Percentiles rank a stretch among this genome's conserved stretches.
These are phyloP conservation scores for Drosophila seguyi DNA, from an alignment of 1,140 invertebrate genomes.

Conservation along the genomic window DNA sequence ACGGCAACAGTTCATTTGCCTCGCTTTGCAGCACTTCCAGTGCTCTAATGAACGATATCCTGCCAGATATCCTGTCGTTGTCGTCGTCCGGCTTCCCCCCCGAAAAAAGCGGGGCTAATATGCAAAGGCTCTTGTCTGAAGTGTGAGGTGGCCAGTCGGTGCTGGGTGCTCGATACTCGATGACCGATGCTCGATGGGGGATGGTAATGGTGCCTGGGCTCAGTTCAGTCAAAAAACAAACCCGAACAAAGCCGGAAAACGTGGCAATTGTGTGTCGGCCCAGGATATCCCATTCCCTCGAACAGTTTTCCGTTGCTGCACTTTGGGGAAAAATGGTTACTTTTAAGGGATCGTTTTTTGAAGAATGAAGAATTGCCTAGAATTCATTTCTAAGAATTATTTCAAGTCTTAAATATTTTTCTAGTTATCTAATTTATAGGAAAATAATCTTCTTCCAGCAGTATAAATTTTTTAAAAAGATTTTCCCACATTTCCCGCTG, in stretches of 20 bases:
- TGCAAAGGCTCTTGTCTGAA: constrained; percentile 49
- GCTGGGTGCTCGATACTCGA: constrained; percentile 1
- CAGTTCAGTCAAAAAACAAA: constrained; percentile 39
- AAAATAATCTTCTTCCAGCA: too few relatives aligned
- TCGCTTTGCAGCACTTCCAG: constrained; percentile 36
- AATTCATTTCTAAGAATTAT: too few relatives aligned
- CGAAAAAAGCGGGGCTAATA: constrained; percentile 34
- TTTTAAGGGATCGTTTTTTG: too few relatives aligned
- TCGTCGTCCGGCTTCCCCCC: neutral
- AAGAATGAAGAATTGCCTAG: too few relatives aligned
- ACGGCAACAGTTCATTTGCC: constrained; percentile 42
- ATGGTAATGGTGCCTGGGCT: constrained; percentile 10
- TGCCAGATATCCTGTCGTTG: constrained; percentile 57
- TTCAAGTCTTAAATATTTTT: too few relatives aligned
- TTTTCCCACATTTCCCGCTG: neutral
- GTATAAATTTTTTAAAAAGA: too few relatives aligned
- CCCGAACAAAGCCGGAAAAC: constrained; percentile 56
- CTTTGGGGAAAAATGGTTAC: neutral
- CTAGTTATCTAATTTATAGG: too few relatives aligned
- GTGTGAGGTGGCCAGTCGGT: constrained; percentile 37
- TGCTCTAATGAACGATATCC: constrained; percentile 62
- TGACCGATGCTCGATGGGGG: neutral
- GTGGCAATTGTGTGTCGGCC: constrained; percentile 55
- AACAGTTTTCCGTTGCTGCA: neutral
- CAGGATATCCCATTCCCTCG: constrained; percentile 12